These are phyloP conservation scores for Heterotis niloticus DNA, from an alignment of 2,113 vertebrate genomes.

Conservation along the genomic window DNA sequence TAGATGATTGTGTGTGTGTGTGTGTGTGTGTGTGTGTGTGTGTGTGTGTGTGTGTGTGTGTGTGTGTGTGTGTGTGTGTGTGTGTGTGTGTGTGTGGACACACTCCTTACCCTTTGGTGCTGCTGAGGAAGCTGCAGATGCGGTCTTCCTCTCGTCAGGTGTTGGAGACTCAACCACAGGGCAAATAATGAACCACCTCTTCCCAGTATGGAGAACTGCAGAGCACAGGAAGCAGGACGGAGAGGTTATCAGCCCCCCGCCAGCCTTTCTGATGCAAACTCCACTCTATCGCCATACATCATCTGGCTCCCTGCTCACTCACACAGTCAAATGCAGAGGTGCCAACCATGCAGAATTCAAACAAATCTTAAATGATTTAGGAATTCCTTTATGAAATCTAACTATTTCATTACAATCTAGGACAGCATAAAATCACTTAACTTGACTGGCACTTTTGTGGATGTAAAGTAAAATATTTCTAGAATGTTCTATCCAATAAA, in stretches of 20 bases:
- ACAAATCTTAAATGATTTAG: not conserved
- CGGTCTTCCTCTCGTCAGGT: conserved; percentile 57
- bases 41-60: not conserved
- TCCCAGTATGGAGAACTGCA: conserved; percentile 90
- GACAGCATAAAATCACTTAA: not conserved
- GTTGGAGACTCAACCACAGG: conserved; percentile 85
- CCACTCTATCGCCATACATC: not conserved
- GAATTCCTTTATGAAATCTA: not conserved
- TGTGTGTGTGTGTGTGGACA: not conserved
- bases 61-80: conserved; percentile 37
- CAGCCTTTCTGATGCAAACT: not conserved
- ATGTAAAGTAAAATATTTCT: no score
- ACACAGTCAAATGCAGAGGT: not conserved
- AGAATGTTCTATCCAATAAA: no score
- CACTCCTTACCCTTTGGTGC: conserved; percentile 66
- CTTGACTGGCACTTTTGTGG: no score
- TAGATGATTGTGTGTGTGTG: not conserved
- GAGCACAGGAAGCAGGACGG: conserved; percentile 10
- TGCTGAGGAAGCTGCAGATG: conserved; percentile 46
- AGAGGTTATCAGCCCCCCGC: not conserved
- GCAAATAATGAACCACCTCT: conserved; percentile 97
- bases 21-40: not conserved
- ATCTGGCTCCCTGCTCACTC: not conserved
- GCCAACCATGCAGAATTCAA: not conserved
- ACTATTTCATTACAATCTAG: not conserved